Percentiles rank a stretch among this genome's conserved stretches.
These are phyloP conservation scores for Grantiella picta DNA, from an alignment of 2,113 vertebrate species.

Conservation along the genomic window DNA sequence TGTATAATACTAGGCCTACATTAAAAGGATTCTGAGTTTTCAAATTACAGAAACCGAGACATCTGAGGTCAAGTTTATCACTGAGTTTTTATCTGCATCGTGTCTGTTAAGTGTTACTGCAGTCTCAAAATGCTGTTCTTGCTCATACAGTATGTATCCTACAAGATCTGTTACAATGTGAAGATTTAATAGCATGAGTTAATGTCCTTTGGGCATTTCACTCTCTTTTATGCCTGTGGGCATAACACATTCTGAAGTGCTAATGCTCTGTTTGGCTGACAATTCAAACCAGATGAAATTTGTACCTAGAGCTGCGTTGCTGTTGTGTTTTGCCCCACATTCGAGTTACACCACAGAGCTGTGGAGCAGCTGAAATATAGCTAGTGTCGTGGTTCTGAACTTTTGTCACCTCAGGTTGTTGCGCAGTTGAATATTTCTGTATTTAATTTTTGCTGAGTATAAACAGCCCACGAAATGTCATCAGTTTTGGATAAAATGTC, in stretches of 20 bases:
- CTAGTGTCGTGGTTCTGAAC: background rate
- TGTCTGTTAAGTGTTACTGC: background rate
- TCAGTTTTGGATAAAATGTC: background rate
- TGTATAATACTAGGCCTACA: background rate
- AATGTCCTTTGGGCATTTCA: background rate
- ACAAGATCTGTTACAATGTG: background rate
- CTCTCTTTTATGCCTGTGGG: background rate
- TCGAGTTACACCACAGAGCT: background rate
- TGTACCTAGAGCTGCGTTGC: background rate
- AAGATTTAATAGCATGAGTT: background rate
- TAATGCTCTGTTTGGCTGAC: background rate
- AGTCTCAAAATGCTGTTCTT: background rate
- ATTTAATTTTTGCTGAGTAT: background rate
- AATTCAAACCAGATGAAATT: background rate
- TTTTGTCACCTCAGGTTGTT: background rate
- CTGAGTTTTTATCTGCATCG: background rate
- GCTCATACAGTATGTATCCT: background rate
- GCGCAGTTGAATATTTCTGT: background rate
- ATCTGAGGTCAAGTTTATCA: background rate
- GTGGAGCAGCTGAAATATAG: background rate
- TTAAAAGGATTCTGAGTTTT: background rate
- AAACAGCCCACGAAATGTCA: background rate
- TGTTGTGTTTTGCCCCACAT: background rate
- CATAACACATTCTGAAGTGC: background rate
- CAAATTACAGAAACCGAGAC: background rate